Base-by-base conservation (phyloP, 1,140 invertebrate genomes). In the Bombus haemorrhoidalis region DNA sequence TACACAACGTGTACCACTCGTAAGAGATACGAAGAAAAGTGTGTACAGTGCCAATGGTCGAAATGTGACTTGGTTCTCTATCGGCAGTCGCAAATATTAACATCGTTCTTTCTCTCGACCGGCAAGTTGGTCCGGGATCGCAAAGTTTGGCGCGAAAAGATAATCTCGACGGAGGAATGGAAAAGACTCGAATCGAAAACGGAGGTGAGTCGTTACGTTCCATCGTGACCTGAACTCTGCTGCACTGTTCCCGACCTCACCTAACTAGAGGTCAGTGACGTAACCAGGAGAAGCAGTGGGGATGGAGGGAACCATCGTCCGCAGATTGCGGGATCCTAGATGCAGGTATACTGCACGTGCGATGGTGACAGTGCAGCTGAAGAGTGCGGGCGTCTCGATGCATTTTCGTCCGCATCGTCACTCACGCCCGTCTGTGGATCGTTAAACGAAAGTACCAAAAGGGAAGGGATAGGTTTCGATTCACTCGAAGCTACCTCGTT, bases 201-300 rank as follows among this genome's bases (percentile, higher is more conserved):
- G 12, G 34, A 88, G 74, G n/a, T 47, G 37, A 87, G 66, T 81
- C 53, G 75, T 28, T 39, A 25, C 68, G 66, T 57, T 84, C 12
- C 69, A 22, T 72, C 43, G 79, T 86, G 85, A 89, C 86, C 81
- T 57, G 84, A 72, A 85, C 78, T 37, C 80, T 68, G 83, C 62
- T 59, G 66, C 84, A 87, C 80, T 47, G 84, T 83, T 88, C 90
- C 91, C 86, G 90, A 92, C 91, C 91, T 92, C 89, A 66, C 87
- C 71, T 89, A 92, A 92, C 87, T 86, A 68, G 89, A 91, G 89
- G 82, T 86, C 87, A 87, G 84, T 91, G 90, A 91, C 87, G 90
- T 89, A 90, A 91, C 76, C 62, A 74, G 43, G 2, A 71, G 34
- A 37, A 18, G 59, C 18, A 71, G 72, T 71, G 79, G 53, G 75